phyloP scores from a whole-genome alignment of 2,888 invertebrate species.

The Branchellion lobata region DNA sequence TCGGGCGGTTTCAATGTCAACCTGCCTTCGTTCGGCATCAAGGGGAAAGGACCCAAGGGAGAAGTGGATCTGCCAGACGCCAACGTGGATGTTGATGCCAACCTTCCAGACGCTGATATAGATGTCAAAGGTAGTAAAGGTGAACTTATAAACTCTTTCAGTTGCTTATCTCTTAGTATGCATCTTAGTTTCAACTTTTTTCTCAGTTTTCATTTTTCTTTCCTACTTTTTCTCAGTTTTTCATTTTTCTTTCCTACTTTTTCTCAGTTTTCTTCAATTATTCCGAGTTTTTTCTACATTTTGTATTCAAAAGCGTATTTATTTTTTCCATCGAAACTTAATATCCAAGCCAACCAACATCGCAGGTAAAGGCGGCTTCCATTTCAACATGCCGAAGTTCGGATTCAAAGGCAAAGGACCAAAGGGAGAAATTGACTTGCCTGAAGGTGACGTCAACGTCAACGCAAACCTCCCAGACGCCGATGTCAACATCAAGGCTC shows the following conservation, averaged over 20 bases:
- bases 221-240: too few relatives aligned
- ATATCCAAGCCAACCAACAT: too few relatives aligned
- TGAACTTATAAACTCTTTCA: too few relatives aligned
- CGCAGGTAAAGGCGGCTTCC: neutral
- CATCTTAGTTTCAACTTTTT: too few relatives aligned
- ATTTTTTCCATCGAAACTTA: too few relatives aligned
- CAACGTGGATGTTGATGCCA: conserved; percentile 16
- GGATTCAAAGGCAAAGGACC: conserved; percentile 30
- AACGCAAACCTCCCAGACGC: neutral
- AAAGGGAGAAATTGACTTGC: conserved; percentile 21
- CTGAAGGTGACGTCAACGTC: conserved; percentile 20
- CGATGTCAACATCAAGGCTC: conserved; percentile 30
- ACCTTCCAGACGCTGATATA: conserved; percentile 39
- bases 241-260: too few relatives aligned
- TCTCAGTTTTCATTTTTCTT: too few relatives aligned
- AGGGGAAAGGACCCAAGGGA: conserved; percentile 31
- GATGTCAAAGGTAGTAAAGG: conserved; percentile 34
- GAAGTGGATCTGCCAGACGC: conserved; percentile 19
- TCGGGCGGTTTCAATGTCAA: conserved; percentile 1
- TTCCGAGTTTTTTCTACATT: too few relatives aligned
- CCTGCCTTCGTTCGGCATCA: conserved; percentile 19
- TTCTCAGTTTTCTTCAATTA: too few relatives aligned
- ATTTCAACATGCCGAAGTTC: conserved; percentile 31
- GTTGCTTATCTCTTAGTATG: too few relatives aligned
- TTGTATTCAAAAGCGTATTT: too few relatives aligned